Conservation (phyloP, 1,140 invertebrate species). For the Nasonia giraulti region DNA sequence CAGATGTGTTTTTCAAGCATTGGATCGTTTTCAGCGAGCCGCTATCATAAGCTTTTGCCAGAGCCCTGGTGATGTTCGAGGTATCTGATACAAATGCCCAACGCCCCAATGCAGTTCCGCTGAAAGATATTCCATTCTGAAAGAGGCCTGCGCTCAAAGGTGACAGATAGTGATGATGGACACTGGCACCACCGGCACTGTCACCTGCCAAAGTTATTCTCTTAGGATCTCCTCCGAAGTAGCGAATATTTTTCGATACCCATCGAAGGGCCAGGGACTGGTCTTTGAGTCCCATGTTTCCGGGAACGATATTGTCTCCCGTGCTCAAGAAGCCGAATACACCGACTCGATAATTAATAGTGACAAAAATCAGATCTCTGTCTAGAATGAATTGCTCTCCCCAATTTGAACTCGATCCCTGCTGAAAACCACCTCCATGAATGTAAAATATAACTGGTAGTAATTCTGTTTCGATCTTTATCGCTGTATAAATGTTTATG, state of each 20-base stretch:
- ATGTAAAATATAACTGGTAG: constrained; percentile 49
- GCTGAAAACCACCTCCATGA: not conserved
- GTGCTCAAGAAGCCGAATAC: constrained; percentile 77
- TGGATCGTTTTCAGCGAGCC: not conserved
- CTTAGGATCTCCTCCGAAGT: constrained; percentile 75
- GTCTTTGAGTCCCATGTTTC: constrained; percentile 79
- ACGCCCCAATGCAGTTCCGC: constrained; percentile 82
- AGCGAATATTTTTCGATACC: constrained; percentile 76
- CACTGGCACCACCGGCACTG: constrained; percentile 75
- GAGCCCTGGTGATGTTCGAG: constrained; percentile 78
- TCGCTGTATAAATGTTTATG: not conserved
- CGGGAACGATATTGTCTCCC: constrained; percentile 74
- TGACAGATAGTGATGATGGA: constrained; percentile 79
- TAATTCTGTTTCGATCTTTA: not conserved
- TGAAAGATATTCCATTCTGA: constrained; percentile 82
- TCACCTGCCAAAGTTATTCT: constrained; percentile 73
- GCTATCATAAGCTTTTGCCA: too few species aligned
- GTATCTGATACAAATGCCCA: constrained; percentile 83
- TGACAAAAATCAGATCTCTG: constrained; percentile 78
- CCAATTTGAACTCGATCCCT: constrained; percentile 59
- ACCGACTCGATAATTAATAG: constrained; percentile 79
- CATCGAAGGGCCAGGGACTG: constrained; percentile 77
- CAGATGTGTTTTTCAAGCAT: not conserved
- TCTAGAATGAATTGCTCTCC: constrained; percentile 78
- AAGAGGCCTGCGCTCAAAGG: constrained; percentile 65